phyloP scores from a whole-genome alignment of 2,888 invertebrate genomes.

The Trachelus iudaicus region DNA sequence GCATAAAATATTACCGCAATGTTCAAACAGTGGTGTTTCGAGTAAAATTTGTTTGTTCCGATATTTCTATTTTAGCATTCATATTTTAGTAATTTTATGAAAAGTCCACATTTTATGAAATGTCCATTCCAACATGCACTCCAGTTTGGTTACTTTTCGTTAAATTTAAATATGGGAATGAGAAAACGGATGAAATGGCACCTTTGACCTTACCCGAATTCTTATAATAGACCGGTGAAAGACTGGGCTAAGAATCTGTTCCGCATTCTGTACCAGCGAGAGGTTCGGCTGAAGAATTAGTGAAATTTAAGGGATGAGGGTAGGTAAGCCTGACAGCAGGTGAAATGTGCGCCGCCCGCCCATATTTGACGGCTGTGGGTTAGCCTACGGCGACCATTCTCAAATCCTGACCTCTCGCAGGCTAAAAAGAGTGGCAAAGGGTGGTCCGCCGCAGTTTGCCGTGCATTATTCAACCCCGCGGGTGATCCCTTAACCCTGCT shows the following conservation, averaged over 20 bases:
- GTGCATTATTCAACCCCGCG: slow-evolving; percentile 59
- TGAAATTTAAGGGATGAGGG: slow-evolving; percentile 43
- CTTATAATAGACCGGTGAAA: not conserved
- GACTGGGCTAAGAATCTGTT: slow-evolving; percentile 12
- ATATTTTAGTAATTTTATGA: not conserved
- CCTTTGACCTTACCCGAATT: not conserved
- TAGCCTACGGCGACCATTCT: slow-evolving; percentile 47
- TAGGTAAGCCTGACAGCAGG: slow-evolving; percentile 42
- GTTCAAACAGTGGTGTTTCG: too few species aligned
- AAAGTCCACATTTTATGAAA: too few species aligned
- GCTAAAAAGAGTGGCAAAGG: slow-evolving; percentile 56
- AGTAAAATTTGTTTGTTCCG: not conserved
- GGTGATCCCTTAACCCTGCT: slow-evolving; percentile 50
- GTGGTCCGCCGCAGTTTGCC: slow-evolving; percentile 60
- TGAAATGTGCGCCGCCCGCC: slow-evolving; percentile 51
- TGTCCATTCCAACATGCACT: not conserved
- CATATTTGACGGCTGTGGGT: slow-evolving; percentile 57
- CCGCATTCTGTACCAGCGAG: slow-evolving; percentile 22
- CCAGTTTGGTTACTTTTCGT: not conserved
- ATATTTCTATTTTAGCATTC: not conserved
- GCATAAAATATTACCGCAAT: too few species aligned
- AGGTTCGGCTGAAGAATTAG: slow-evolving; percentile 35
- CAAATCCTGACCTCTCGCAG: slow-evolving; percentile 41
- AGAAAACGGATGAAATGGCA: not conserved
- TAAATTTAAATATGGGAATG: not conserved